Evolutionary conservation across 2,113 vertebrate genomes (phyloP).

Genomic region (Rana temporaria): DNA sequence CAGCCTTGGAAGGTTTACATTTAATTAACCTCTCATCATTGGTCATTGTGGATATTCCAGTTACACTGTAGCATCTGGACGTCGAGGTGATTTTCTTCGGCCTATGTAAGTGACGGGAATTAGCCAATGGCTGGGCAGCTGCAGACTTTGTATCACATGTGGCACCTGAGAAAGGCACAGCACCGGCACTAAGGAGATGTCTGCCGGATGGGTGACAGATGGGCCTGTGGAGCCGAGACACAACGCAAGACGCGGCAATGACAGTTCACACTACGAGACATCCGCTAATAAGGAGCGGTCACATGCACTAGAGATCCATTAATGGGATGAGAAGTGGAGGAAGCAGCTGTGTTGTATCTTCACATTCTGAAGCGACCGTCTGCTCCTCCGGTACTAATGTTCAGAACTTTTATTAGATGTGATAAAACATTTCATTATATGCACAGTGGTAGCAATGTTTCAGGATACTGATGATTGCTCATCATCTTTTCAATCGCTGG

Average conservation of each 20-base stretch:
- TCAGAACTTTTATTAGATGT: not conserved
- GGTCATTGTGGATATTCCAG: conserved; percentile 1
- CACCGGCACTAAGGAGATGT: conserved; percentile 20
- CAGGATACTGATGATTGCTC: no score
- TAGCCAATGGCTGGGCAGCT: conserved; percentile 5
- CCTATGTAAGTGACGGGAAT: not conserved
- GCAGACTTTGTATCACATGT: conserved; percentile 11
- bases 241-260: not conserved
- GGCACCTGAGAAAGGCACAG: conserved; percentile 12
- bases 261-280: conserved; percentile 16
- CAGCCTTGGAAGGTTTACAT: conserved; percentile 21
- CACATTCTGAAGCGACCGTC: not conserved
- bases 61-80: conserved; percentile 31
- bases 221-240: not conserved
- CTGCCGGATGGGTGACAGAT: conserved; percentile 1
- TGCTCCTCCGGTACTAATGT: no score
- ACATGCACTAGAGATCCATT: not conserved
- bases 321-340: not conserved
- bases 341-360: not conserved
- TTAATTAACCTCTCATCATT: conserved; percentile 23
- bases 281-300: conserved; percentile 22
- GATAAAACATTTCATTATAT: not conserved
- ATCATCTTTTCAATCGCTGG: no score
- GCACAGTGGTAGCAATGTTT: no score
- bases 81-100: conserved; percentile 33